Conservation (phyloP, 2,797 vertebrate genomes). For the Amblyraja radiata region DNA sequence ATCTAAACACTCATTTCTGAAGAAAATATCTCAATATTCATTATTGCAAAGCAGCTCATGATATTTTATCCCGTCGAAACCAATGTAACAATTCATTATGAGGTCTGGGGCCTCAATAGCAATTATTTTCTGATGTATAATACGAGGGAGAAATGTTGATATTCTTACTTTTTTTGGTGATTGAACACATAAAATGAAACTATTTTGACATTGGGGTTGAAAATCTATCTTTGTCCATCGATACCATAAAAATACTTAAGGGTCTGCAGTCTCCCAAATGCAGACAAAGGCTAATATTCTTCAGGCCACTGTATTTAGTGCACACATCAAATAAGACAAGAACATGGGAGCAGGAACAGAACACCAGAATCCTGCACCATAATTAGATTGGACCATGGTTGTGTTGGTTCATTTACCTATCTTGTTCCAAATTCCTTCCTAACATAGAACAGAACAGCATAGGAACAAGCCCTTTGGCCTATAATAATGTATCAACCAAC, state of each 20-base stretch:
- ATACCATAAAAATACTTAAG: neutral
- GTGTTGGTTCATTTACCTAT: neutral
- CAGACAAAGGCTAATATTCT: neutral
- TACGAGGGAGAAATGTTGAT: neutral
- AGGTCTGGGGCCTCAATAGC: neutral
- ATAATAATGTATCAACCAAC: no score
- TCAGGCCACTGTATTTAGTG: neutral
- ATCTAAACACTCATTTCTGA: no score
- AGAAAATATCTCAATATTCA: neutral
- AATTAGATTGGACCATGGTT: neutral
- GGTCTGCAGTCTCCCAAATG: neutral
- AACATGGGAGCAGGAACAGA: neutral
- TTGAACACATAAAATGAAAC: neutral
- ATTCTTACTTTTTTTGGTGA: neutral
- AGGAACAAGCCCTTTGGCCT: no score
- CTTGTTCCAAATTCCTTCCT: no score
- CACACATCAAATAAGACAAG: neutral
- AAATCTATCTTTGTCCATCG: neutral
- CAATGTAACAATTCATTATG: neutral
- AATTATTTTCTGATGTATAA: neutral
- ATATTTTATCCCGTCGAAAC: neutral
- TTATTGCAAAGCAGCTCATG: neutral
- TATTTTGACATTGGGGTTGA: neutral
- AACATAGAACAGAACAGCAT: no score
- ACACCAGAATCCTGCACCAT: neutral